Conservation (phyloP, 2,113 vertebrate species). For the Saimiri boliviensis region DNA sequence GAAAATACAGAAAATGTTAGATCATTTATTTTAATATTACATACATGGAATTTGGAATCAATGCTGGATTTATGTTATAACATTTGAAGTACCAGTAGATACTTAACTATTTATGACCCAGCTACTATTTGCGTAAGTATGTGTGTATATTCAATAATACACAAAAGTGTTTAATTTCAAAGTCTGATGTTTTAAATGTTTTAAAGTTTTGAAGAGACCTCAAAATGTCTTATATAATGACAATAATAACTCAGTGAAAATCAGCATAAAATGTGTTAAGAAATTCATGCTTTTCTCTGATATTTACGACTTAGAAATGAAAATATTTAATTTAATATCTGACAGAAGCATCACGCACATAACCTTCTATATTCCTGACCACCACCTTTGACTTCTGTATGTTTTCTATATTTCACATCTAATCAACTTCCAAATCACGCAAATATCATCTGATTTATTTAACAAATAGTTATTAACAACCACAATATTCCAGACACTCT, state of each 20-base stretch:
- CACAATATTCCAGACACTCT: not conserved
- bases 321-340: not conserved
- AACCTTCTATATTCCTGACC: not conserved
- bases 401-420: not conserved
- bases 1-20: not conserved
- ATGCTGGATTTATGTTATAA: not conserved
- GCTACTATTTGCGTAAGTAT: not conserved
- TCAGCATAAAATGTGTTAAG: not conserved
- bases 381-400: not conserved
- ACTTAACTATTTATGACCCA: not conserved
- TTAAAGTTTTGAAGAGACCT: not conserved
- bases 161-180: not conserved
- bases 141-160: not conserved
- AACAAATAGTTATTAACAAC: not conserved
- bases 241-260: not conserved
- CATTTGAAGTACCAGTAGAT: not conserved
- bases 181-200: not conserved
- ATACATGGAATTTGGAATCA: not conserved
- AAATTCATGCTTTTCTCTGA: not conserved
- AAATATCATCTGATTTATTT: not conserved
- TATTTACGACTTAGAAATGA: not conserved
- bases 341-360: not conserved
- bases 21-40: not conserved
- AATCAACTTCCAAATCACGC: not conserved
- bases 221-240: not conserved